Base-by-base conservation (phyloP, 1,140 invertebrate genomes). In the Brevipalpus yothersi region DNA sequence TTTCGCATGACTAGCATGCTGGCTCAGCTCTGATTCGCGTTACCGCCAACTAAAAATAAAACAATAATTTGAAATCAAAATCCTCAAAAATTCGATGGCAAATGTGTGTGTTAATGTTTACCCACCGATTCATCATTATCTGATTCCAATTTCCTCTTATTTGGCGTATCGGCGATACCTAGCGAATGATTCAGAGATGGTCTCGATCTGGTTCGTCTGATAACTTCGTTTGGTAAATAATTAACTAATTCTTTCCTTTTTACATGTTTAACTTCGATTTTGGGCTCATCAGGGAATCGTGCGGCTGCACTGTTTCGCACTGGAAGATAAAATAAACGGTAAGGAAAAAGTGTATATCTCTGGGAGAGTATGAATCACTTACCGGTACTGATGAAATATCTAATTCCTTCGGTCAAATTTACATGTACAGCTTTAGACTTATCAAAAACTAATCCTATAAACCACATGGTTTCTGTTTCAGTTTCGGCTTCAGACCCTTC, bases 381-480 rank as follows among this genome's bases (percentile, higher is more conserved):
- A 65, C 63, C 56, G 13, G 62, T 62, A 40, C 90, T 83, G 10
- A 83, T 88, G 71, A 95, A 94, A 41, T 77, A 79, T 65, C 83
- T 80, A 62, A 95, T 94, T 67, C 92, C 91, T 65, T 81, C 81
- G 0, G 90, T 95, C 15, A 98, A 77, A 73, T 98, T 87, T 53
- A 96, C 79, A 68, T 92, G 92, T 15, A 86, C 72, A 71, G 83
- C 84, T 70, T 83, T 80, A 12, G 80, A 79, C 72, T 87, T 89
- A 63, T 82, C 79, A 69, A 97, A 95, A 56, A 84, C 79, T 17
- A 98, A 72, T 2, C 93, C 93, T 67, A 98, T 91, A 69, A 96
- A 96, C 94, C 93, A 98, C 78, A 94, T 86, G 0, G 82, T 85
- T 63, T 63, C 55, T 42, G 67, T 81, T 81, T 60, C 72, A 66